Base-by-base conservation (phyloP, 1,140 invertebrate species). In the Drosophila bipectinata region DNA sequence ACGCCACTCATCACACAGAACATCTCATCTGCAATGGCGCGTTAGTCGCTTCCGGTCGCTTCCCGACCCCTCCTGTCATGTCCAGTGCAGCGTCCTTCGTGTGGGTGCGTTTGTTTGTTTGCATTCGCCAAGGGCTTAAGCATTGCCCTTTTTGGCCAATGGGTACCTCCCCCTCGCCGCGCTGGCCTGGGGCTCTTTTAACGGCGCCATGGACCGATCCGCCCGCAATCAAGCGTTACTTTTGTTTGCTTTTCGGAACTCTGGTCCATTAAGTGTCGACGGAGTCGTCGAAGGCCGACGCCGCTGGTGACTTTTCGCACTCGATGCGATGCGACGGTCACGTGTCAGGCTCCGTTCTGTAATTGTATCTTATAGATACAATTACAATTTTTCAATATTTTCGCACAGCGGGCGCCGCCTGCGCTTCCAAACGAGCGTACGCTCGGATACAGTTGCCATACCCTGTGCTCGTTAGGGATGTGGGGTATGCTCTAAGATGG, bases 371-470 rank as follows among this genome's bases (percentile, higher is more conserved):
- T 88, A 88, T 74, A 87, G 83, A 87, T 88, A 87, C 83, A 87
- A 87, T 87, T 87, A 87, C 83, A 83, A 89, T 87, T 87, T 87
- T 87, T 87, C 83, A 87, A 87, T 87, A 87, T 87, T 87, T 88
- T 83, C 61, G 84, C 83, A 88, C 82, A 85, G 82, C 82, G 58
- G 66, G 82, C 57, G 26, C 37, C 44, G 55, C 68, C 30, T 34
- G 45, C 21, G 18, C 32, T 24, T 32, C 45, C 28, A 34, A 48
- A 47, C 45, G 53, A 44, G 67, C 53, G 44, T 60, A 12, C n/a
- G 56, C 49, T 48, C 48, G 10, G 53, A 55, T 12, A 58, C 24
- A 56, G 45, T 12, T 56, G 14, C 47, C 9, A 21, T 32, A 59
- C 59, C 47, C 26, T 12, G 18, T 12, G 32, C 45, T 67, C 60